These are phyloP conservation scores for Drosophila subpulchrella DNA, from an alignment of 1,140 invertebrate species.

Conservation along the genomic window DNA sequence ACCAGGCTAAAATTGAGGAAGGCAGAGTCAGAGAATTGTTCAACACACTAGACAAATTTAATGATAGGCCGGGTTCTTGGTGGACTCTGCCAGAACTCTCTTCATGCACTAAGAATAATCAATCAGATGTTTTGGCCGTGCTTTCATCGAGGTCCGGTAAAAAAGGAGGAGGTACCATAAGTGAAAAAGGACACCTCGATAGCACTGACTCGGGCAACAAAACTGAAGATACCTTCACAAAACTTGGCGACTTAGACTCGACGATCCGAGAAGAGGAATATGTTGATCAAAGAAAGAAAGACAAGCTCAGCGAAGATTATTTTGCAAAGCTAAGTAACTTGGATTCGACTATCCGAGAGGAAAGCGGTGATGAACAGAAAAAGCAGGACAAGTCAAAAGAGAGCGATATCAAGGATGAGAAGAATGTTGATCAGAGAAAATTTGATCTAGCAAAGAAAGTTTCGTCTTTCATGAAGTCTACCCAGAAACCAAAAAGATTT, in stretches of 20 bases:
- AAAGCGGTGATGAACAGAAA: neutral
- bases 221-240: neutral
- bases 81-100: neutral
- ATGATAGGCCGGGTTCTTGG: neutral
- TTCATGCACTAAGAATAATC: neutral
- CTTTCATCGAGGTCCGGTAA: neutral
- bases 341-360: neutral
- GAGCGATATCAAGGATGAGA: neutral
- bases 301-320: neutral
- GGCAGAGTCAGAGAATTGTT: neutral
- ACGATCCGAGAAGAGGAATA: neutral
- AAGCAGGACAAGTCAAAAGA: too few relatives aligned
- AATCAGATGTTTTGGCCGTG: neutral
- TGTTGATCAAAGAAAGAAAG: neutral
- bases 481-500: neutral
- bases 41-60: neutral
- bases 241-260: slow-evolving; percentile 4
- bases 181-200: neutral
- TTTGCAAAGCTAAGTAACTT: neutral
- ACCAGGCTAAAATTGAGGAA: neutral
- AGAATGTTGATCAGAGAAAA: neutral
- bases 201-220: neutral
- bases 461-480: slow-evolving; percentile 4
- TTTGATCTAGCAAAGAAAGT: slow-evolving; percentile 5
- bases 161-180: neutral